These are phyloP conservation scores for Calvadosia cruxmelitensis DNA, from an alignment of 30 jellyfish, hydroid and myxozoan genomes.

Conservation along the genomic window DNA sequence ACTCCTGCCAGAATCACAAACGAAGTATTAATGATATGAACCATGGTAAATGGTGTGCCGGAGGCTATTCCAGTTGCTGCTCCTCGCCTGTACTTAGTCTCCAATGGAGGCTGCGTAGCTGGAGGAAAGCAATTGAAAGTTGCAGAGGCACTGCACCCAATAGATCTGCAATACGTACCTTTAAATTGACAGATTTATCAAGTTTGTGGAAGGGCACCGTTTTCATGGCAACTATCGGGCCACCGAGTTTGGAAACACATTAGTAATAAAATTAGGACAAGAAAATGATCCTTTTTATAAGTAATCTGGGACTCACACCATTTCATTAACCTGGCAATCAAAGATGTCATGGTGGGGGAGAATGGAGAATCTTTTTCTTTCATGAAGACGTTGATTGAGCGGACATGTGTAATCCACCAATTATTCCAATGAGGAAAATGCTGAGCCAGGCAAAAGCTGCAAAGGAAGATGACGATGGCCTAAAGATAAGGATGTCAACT, in stretches of 20 bases:
- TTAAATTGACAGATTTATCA: too few species aligned
- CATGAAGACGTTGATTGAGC: not conserved
- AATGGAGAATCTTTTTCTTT: not conserved
- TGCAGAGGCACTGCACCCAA: too few species aligned
- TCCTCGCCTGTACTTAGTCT: too few species aligned
- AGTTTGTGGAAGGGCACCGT: too few species aligned
- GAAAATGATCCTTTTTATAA: too few species aligned
- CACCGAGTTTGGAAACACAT: too few species aligned
- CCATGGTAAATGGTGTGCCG: slow-evolving; percentile 1
- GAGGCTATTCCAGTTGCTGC: too few species aligned
- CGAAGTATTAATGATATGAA: not conserved
- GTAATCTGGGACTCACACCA: not conserved
- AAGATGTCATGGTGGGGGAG: not conserved
- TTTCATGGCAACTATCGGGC: too few species aligned
- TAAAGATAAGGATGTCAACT: not conserved
- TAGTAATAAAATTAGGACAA: too few species aligned
- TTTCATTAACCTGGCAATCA: not conserved
- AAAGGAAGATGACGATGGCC: not conserved
- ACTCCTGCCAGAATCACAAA: not conserved
- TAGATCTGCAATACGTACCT: too few species aligned
- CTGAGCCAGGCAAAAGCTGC: not conserved
- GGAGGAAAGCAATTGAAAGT: too few species aligned
- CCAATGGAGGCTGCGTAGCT: too few species aligned
- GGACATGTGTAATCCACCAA: not conserved
- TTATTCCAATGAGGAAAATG: not conserved